phyloP scores from a whole-genome alignment of 2,113 vertebrate species.

The Zeus faber region DNA sequence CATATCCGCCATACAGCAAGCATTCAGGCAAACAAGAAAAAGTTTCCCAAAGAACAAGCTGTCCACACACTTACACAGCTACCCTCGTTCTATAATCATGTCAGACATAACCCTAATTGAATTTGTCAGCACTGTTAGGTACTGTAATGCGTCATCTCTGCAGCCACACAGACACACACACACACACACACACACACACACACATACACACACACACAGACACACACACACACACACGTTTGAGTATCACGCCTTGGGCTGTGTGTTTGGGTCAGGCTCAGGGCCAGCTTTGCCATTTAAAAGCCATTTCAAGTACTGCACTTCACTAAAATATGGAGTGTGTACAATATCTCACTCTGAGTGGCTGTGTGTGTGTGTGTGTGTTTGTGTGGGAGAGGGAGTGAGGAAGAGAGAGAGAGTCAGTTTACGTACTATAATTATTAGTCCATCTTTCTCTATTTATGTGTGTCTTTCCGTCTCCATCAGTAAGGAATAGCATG shows the following conservation, averaged over 20 bases:
- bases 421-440: background rate
- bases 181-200: slow-evolving; percentile 15
- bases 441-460: no score
- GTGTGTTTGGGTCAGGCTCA: background rate
- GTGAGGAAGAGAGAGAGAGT: background rate
- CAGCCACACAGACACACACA: background rate
- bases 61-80: slow-evolving; percentile 9
- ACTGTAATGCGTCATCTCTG: background rate
- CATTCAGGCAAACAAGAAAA: no score
- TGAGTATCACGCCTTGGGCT: background rate
- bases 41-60: background rate
- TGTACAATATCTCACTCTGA: background rate
- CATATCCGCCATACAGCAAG: no score
- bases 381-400: background rate
- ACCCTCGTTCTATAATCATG: background rate
- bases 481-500: background rate
- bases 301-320: background rate
- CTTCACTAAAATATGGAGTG: slow-evolving; percentile 3
- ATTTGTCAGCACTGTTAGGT: no score
- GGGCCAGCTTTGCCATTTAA: slow-evolving; percentile 1
- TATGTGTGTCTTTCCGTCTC: no score
- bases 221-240: background rate
- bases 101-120: no score
- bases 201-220: slow-evolving; percentile 5
- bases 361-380: slow-evolving; percentile 3